These are phyloP conservation scores for Tylochromis polylepis DNA, from an alignment of 2,113 vertebrate species.

Conservation along the genomic window DNA sequence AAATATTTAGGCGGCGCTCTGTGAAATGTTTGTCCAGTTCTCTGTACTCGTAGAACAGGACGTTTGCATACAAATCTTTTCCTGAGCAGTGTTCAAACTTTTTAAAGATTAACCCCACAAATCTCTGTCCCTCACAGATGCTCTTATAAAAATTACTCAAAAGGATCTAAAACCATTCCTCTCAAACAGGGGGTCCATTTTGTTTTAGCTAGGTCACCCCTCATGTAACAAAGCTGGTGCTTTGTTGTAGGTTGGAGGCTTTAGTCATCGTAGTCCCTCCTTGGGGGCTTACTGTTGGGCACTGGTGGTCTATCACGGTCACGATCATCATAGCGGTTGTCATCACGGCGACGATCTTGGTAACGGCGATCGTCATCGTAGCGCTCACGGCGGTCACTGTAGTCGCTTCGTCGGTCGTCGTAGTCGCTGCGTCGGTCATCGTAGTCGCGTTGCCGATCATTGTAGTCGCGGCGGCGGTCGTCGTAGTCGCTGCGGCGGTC, in stretches of 20 bases:
- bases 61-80: no score
- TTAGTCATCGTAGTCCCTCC: conserved; percentile 22
- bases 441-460: background rate
- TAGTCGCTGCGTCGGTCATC: background rate
- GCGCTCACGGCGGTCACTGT: background rate
- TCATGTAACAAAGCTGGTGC: background rate
- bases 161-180: no score
- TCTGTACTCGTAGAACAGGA: no score
- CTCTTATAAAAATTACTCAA: no score
- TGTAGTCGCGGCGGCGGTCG: background rate
- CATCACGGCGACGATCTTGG: background rate
- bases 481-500: conserved; percentile 14
- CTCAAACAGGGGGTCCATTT: no score
- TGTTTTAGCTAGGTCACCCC: no score
- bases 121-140: no score
- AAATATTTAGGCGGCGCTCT: no score
- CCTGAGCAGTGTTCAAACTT: no score
- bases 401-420: background rate
- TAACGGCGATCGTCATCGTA: conserved; percentile 27
- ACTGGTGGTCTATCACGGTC: conserved; percentile 35
- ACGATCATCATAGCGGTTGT: conserved; percentile 25
- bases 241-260: background rate
- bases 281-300: conserved; percentile 49
- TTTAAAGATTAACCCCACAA: no score
- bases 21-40: no score